Percentiles rank a stretch among this genome's conserved stretches.
phyloP scores from a whole-genome alignment of 2,888 invertebrate genomes.

The Clostera curtula region DNA sequence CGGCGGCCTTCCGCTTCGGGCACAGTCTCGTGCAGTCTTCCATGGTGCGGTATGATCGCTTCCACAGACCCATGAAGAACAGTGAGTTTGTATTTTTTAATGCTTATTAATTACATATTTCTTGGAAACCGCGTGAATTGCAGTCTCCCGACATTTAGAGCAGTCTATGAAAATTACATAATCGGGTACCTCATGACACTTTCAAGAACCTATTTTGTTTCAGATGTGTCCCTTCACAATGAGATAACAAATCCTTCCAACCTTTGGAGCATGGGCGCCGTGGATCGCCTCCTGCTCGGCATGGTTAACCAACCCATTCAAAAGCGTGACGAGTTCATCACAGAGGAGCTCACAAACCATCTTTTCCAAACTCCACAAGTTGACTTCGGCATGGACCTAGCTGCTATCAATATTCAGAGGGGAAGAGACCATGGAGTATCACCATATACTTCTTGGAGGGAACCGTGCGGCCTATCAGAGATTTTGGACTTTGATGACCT shows the following conservation, averaged over 20 bases:
- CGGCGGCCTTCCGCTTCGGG: conserved; percentile 90
- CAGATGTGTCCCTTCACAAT: conserved; percentile 87
- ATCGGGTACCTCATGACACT: neutral
- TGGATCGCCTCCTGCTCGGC: conserved; percentile 86
- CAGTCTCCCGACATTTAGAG: too few species aligned
- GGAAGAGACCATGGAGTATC: conserved; percentile 92
- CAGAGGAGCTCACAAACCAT: conserved; percentile 87
- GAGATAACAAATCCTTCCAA: conserved; percentile 82
- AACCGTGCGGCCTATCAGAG: conserved; percentile 82
- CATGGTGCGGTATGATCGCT: conserved; percentile 82
- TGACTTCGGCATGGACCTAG: conserved; percentile 88
- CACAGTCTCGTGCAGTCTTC: conserved; percentile 89
- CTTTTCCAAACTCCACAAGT: conserved; percentile 83
- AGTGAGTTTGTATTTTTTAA: too few species aligned
- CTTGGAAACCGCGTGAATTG: too few species aligned
- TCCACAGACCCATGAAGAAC: conserved; percentile 79
- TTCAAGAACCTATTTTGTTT: conserved; percentile 6
- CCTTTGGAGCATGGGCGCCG: conserved; percentile 85
- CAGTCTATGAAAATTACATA: neutral
- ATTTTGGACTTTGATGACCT: conserved; percentile 82
- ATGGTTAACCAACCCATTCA: conserved; percentile 85
- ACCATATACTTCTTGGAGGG: conserved; percentile 85
- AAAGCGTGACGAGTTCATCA: conserved; percentile 87
- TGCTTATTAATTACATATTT: too few species aligned
- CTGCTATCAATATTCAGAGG: conserved; percentile 89